phyloP scores from a whole-genome alignment of 2,797 vertebrate genomes.

The Pipistrellus pygmaeus region DNA sequence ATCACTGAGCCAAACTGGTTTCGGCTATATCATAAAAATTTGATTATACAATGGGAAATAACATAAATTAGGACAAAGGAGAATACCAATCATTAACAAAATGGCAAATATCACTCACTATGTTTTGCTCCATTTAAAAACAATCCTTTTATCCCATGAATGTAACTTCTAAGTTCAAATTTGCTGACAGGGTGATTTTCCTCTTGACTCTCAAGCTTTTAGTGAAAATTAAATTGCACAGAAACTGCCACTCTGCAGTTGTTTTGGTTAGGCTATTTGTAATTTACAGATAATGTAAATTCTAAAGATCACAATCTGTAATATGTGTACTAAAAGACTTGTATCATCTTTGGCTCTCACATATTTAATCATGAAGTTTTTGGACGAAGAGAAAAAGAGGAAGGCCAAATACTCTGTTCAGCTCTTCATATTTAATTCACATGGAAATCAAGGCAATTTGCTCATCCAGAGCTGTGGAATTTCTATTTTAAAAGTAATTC shows the following conservation, averaged over 20 bases:
- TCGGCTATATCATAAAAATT: not conserved
- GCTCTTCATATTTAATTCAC: constrained; percentile 35
- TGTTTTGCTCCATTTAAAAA: constrained; percentile 53
- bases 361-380: constrained; percentile 70
- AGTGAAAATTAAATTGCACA: constrained; percentile 85
- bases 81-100: constrained; percentile 39
- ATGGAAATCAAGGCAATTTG: constrained; percentile 63
- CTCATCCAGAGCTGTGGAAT: constrained; percentile 1
- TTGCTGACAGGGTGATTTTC: constrained; percentile 81
- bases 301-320: constrained; percentile 62
- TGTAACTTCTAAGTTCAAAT: constrained; percentile 76
- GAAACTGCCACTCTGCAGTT: constrained; percentile 68
- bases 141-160: constrained; percentile 79
- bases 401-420: constrained; percentile 9
- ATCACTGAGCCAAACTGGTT: too few species aligned
- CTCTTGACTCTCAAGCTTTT: constrained; percentile 81
- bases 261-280: constrained; percentile 69
- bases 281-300: constrained; percentile 80
- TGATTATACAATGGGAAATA: not conserved
- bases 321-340: constrained; percentile 56
- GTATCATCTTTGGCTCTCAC: constrained; percentile 61
- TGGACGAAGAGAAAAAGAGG: constrained; percentile 41
- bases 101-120: constrained; percentile 13
- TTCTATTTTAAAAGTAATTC: constrained; percentile 59
- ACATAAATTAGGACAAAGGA: constrained; percentile 41